These are phyloP conservation scores for Pseudolaguvia tuberculata DNA, from an alignment of 2,113 vertebrate genomes.

Conservation along the genomic window DNA sequence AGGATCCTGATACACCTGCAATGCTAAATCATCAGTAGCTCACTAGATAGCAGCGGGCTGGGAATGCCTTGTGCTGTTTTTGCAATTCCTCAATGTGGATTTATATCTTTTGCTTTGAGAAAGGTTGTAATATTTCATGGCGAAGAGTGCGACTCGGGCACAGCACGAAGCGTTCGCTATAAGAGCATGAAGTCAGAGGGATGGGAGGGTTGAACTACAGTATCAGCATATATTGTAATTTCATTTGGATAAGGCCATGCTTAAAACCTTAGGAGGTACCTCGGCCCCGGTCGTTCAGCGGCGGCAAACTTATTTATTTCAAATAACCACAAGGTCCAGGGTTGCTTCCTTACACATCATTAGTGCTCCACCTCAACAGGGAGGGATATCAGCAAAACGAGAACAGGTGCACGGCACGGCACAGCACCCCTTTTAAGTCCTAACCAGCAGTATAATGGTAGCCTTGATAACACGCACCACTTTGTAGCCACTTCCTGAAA, in stretches of 20 bases:
- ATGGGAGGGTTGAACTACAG: constrained; percentile 61
- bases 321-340: constrained; percentile 56
- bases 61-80: constrained; percentile 79
- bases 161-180: constrained; percentile 49
- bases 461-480: constrained; percentile 61
- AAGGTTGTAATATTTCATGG: constrained; percentile 79
- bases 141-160: constrained; percentile 48
- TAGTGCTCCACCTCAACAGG: constrained; percentile 58
- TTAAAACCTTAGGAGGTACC: constrained; percentile 60
- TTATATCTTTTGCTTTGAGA: constrained; percentile 78
- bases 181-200: constrained; percentile 33
- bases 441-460: constrained; percentile 51
- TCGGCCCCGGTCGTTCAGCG: constrained; percentile 54
- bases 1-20: constrained; percentile 68
- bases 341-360: constrained; percentile 61
- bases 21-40: constrained; percentile 73
- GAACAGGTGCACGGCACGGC: constrained; percentile 56
- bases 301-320: constrained; percentile 62
- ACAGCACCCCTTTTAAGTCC: constrained; percentile 27
- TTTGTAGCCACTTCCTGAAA: constrained; percentile 62
- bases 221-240: constrained; percentile 82
- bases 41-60: constrained; percentile 67
- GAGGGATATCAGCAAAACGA: constrained; percentile 67
- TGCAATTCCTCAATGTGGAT: constrained; percentile 77
- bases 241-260: constrained; percentile 75